Evolutionary conservation across 1,140 invertebrate species (phyloP).

Genomic region (Caenorhabditis tropicalis): DNA sequence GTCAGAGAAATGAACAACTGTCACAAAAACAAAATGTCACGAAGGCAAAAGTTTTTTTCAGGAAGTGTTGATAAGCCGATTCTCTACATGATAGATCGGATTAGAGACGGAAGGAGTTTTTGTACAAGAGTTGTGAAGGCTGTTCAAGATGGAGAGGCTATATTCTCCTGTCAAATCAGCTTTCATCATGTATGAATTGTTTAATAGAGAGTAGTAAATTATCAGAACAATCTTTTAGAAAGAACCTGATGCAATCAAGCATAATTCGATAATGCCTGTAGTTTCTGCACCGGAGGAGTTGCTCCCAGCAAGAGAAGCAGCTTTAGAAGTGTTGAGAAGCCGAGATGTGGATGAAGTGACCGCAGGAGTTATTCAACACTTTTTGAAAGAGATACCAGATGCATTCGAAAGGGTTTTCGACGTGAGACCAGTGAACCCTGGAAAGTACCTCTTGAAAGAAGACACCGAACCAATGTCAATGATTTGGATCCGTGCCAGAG

Average conservation of each 20-base stretch:
- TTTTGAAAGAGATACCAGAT: conserved; percentile 50
- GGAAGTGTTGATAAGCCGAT: conserved; percentile 59
- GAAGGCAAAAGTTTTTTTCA: conserved; percentile 38
- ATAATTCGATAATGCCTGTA: conserved; percentile 64
- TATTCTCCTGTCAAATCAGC: conserved; percentile 66
- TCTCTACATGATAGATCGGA: conserved; percentile 60
- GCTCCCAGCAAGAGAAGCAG: neutral
- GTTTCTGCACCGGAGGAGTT: conserved; percentile 63
- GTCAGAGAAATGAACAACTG: conserved; percentile 47
- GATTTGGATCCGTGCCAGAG: conserved; percentile 53
- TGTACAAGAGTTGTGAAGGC: conserved; percentile 67
- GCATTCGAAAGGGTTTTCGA: conserved; percentile 55
- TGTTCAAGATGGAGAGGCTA: conserved; percentile 63
- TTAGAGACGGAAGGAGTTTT: conserved; percentile 65
- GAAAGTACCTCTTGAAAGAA: conserved; percentile 44
- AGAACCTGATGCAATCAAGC: conserved; percentile 57
- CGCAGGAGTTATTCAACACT: conserved; percentile 42
- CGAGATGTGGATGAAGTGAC: conserved; percentile 37
- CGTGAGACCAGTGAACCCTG: conserved; percentile 56
- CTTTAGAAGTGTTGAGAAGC: conserved; percentile 15
- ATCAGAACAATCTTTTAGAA: neutral
- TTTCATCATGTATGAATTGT: conserved; percentile 63
- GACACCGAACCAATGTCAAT: conserved; percentile 46
- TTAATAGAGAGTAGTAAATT: neutral
- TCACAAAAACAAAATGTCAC: neutral